Evolutionary conservation across 2,113 vertebrate genomes (phyloP), one percentile per base, ranked within the genome.

Genomic region (Passer domesticus): DNA sequence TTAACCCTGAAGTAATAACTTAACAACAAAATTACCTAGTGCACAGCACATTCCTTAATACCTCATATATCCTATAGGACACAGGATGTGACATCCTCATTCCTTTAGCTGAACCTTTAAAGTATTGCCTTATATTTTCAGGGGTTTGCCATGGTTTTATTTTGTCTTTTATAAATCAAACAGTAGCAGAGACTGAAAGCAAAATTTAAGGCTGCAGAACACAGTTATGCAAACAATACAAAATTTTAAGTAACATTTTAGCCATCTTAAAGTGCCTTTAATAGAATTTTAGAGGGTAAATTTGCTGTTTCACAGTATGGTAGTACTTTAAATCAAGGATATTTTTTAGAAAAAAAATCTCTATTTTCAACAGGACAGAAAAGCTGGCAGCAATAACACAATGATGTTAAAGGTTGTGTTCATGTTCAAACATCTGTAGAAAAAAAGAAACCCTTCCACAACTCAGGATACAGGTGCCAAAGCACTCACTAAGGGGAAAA

Each of bases 401-500:
- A 68, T 63, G 64, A 77, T 87, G 66, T n/a, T 46, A 66, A 92
- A 70, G 68, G 69, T 11, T 64, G 39, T 13, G 56, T 18, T 81
- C 74, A 15, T 13, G 39, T 78, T 89, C 81, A 69, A 91, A 63
- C 66, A 86, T 37, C 92, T 95, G 85, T 33, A 88, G 66, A 46
- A 81, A 82, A 79, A 77, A 79, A 92, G 33, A 33, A 2, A 22
- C 13, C 23, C 73, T 59, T 59, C 46, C 27, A 11, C 47, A 87
- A 62, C 59, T 53, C 77, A 47, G 58, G 49, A 83, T 49, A 50
- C 39, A 87, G 83, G 92, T 89, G 89, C 83, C 84, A 92, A 94
- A 94, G 60, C 47, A 75, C 60, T 90, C 75, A 23, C 66, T n/a
- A 15, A 84, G 49, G 63, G 79, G 67, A 81, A 90, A 87, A 96